Base-by-base conservation (phyloP, 2,797 vertebrate genomes). In the Microctenopoma lineatum region DNA sequence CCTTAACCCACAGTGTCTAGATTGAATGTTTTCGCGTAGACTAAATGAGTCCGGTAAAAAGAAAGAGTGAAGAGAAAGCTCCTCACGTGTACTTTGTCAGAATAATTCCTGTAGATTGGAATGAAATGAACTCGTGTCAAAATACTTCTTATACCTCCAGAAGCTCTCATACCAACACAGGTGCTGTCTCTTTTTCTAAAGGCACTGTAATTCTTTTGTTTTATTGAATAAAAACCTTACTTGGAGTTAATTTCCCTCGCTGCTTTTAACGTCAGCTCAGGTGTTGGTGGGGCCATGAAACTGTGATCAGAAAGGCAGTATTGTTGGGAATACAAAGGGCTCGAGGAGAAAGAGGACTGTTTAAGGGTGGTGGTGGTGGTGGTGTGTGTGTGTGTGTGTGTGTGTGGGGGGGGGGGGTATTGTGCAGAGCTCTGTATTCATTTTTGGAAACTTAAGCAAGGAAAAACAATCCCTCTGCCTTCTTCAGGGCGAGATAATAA, bases 251-350 rank as follows among this genome's bases (percentile, higher is more conserved):
- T 84, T 75, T 80, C 59, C 71, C 50, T 15, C 16, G 51, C 42
- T 34, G 47, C 56, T 71, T 72, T 71, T 25, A 66, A 32, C 42
- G 67, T 52, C 50, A 72, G 63, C 81, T 54, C 36, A 55, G 59
- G 61, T 67, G 9, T 58, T 34, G 5, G 34, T 34, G 66, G 57
- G 71, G 73, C 81, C 74, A 68, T 68, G 72, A 80, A 74, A 56
- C 70, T 55, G 75, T 59, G 71, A 83, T 83, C 71, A 79, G 63
- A 63, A 59, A 56, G 59, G 66, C 53, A 2, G 54, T 13, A 58
- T 66, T 65, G 68, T 63, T 58, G 26, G 32, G 16, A 47, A 76
- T 61, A 84, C 73, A 84, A 81, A 85, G 63, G 36, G 68, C 38
- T 42, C 10, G 4, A 56, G 54, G 46, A 36, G 38, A 41, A 29